Base-by-base conservation (phyloP, 2,797 vertebrate genomes). In the Sebastes miniatus region DNA sequence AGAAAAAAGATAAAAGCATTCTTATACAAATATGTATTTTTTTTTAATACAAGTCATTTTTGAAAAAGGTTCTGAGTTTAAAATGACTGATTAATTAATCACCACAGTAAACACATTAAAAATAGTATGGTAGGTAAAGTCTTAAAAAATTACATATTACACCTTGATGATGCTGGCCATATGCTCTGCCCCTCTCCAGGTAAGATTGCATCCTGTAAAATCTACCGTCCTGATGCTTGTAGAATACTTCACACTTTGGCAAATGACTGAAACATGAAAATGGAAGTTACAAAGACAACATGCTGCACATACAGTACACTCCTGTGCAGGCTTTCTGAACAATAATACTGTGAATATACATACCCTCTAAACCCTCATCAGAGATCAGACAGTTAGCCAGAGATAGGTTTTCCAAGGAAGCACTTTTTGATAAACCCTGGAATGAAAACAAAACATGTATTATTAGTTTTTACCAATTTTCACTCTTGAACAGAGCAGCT, bases 101-200 rank as follows among this genome's bases (percentile, higher is more conserved):
- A 74, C 5, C 11, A 10, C 14, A 59, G 11, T 6, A 69, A 52
- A 65, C 6, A 68, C 7, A 32, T 66, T 5, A 24, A 25, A 54
- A 20, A 29, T 34, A n/a, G 8, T 39, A 1, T 16, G 24, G 3
- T 4, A 0, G 7, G 13, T 39, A 2, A 71, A 54, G 29, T 62
- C 5, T 58, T 62, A n/a, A 58, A 58, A 79, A 36, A 66, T 54
- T 0, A 10, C 81, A 94, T 58, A 68, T 59, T 13, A 36, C 18
- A 99, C 98, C 98, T 99, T 99, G 84, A 99, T 96, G 80, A 99
- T 96, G 92, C 93, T 97, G 69, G 97, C 96, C 92, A 98, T 94
- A 74, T 98, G 97, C 90, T 97, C 96, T 10, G 98, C 97, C 50
- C 98, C 97, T 86, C 94, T 96, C 97, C 98, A 99, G 0, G 98